These are phyloP conservation scores for Stenchaetothrips biformis DNA, from an alignment of 2,888 invertebrate genomes.

Conservation along the genomic window DNA sequence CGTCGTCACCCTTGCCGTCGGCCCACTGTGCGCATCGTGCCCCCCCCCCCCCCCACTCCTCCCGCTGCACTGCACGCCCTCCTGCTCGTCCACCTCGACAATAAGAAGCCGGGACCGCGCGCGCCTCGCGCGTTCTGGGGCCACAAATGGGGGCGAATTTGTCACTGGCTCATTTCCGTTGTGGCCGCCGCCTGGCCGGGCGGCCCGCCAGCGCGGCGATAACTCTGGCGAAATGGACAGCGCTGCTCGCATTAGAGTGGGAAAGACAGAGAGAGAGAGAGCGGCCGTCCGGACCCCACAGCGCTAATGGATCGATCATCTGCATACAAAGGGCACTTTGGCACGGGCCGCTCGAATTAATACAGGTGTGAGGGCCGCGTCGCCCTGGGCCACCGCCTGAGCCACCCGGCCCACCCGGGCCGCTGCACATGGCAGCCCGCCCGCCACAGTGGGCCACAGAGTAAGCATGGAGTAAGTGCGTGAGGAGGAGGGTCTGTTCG, in stretches of 20 bases:
- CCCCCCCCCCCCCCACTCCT: too few relatives aligned
- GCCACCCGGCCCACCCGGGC: too few relatives aligned
- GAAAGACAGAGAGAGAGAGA: neutral
- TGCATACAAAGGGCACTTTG: constrained; percentile 12
- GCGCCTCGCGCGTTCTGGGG: neutral
- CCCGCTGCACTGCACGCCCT: neutral
- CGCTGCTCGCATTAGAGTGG: neutral
- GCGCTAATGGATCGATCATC: constrained; percentile 9
- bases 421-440: too few relatives aligned
- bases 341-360: neutral
- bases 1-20: too few relatives aligned
- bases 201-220: neutral
- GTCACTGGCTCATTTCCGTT: constrained; percentile 21
- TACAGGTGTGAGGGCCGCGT: neutral
- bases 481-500: too few relatives aligned
- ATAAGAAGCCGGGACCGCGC: neutral
- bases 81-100: neutral
- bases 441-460: too few relatives aligned
- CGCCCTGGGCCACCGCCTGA: neutral
- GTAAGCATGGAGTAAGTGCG: too few relatives aligned
- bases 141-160: constrained; percentile 6
- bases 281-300: neutral
- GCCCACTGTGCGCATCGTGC: too few relatives aligned
- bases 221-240: constrained; percentile 5
- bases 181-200: neutral